These are phyloP conservation scores for Trinorchestia longiramus DNA, from an alignment of 1,140 invertebrate species.

Conservation along the genomic window DNA sequence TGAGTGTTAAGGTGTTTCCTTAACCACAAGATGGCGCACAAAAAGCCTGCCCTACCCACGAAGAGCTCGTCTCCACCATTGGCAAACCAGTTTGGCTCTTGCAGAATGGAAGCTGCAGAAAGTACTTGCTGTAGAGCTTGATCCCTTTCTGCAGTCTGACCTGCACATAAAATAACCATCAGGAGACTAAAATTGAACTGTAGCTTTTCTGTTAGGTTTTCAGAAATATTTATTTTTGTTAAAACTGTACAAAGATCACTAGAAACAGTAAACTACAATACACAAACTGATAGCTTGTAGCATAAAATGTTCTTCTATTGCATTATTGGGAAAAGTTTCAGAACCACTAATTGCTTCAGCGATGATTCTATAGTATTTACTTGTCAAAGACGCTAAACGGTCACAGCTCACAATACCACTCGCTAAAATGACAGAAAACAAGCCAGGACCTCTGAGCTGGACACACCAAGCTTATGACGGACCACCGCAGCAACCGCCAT, in stretches of 20 bases:
- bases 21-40: slow-evolving; percentile 82
- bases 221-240: background rate
- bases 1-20: slow-evolving; percentile 74
- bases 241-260: background rate
- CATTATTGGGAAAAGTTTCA: slow-evolving; percentile 46
- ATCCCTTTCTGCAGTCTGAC: slow-evolving; percentile 65
- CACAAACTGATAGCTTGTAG: background rate
- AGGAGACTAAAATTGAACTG: background rate
- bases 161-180: slow-evolving; percentile 49
- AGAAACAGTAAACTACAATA: background rate
- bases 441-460: background rate
- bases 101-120: slow-evolving; percentile 68
- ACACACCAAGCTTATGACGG: slow-evolving; percentile 68
- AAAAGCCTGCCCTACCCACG: slow-evolving; percentile 84
- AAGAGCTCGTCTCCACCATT: slow-evolving; percentile 86
- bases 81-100: slow-evolving; percentile 76
- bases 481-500: slow-evolving; percentile 71
- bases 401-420: background rate
- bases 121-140: slow-evolving; percentile 68
- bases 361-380: background rate
- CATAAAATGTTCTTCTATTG: background rate
- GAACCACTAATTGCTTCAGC: slow-evolving; percentile 19
- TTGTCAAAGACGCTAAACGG: background rate
- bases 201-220: too few relatives aligned
- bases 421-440: background rate